Percentiles rank a stretch among this genome's conserved stretches.
phyloP scores from a whole-genome alignment of 2,797 vertebrate species.

The Eleutherodactylus coqui region DNA sequence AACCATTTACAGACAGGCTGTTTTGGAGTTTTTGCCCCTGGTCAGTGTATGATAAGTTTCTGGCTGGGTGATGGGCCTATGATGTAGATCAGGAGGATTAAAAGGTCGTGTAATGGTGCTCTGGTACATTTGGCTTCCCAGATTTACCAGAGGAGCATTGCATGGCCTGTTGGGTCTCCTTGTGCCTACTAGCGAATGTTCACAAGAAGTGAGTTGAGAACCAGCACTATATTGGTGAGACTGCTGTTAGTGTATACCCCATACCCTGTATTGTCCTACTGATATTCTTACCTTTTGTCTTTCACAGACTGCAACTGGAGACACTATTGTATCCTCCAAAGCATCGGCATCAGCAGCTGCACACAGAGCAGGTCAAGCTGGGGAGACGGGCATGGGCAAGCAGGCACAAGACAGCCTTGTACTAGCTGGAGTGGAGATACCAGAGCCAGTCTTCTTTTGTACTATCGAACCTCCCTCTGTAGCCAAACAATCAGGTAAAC shows the following conservation, averaged over 20 bases:
- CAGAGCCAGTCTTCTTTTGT: conserved; percentile 97
- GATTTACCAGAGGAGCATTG: no score
- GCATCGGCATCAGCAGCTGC: conserved; percentile 84
- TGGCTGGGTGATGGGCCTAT: no score
- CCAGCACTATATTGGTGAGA: background rate
- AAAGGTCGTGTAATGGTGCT: no score
- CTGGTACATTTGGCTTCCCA: no score
- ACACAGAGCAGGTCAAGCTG: conserved; percentile 71
- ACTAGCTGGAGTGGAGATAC: conserved; percentile 91
- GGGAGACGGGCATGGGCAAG: conserved; percentile 56
- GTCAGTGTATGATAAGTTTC: no score
- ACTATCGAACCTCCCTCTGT: conserved; percentile 93
- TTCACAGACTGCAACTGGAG: conserved; percentile 89
- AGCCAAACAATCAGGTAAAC: conserved; percentile 87
- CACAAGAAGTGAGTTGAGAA: background rate
- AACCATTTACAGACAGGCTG: no score
- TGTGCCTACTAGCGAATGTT: no score
- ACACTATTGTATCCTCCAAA: conserved; percentile 94
- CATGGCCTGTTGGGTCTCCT: no score
- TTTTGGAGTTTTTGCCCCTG: no score
- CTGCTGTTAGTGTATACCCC: background rate
- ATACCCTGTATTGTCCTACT: background rate
- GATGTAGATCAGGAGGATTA: no score
- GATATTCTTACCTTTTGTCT: background rate
- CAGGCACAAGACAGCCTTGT: conserved; percentile 72